A percentile compares a stretch with the other conserved stretches of the same genome.
phyloP scores from a whole-genome alignment of 2,113 vertebrate species.

The Pipra filicauda region DNA sequence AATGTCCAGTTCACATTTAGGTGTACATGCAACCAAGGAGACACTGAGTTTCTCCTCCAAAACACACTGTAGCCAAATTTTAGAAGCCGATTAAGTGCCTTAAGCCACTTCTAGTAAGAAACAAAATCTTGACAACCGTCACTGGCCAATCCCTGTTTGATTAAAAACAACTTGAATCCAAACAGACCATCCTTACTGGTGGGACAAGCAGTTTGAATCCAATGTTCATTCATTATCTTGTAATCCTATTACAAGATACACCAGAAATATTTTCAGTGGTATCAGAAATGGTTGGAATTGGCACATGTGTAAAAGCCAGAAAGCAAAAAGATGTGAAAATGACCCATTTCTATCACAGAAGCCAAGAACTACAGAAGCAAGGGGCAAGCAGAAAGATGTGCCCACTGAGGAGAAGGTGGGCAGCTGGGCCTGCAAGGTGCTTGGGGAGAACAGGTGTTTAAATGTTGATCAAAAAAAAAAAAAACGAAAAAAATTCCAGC shows the following conservation, averaged over 20 bases:
- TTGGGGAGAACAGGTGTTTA: background rate
- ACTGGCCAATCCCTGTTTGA: background rate
- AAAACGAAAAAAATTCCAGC: background rate
- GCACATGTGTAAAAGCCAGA: accelerated
- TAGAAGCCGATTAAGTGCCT: background rate
- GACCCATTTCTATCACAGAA: background rate
- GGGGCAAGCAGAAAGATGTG: background rate
- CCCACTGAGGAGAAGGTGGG: accelerated
- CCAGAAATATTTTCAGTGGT: background rate
- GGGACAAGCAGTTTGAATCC: background rate
- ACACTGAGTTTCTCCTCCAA: background rate
- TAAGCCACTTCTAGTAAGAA: background rate
- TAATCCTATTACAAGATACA: background rate
- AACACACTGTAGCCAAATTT: background rate
- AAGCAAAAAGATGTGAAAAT: accelerated
- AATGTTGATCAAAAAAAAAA: background rate
- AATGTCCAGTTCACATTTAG: background rate
- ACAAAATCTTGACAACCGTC: background rate
- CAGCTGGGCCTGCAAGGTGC: too few species aligned
- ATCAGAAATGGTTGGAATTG: background rate
- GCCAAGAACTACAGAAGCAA: background rate
- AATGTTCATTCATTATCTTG: background rate
- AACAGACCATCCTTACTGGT: background rate
- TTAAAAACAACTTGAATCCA: background rate
- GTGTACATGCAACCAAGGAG: background rate